A percentile compares a stretch with the other conserved stretches of the same genome.
phyloP scores from a whole-genome alignment of 1,140 invertebrate species.

The Aethina tumida region DNA sequence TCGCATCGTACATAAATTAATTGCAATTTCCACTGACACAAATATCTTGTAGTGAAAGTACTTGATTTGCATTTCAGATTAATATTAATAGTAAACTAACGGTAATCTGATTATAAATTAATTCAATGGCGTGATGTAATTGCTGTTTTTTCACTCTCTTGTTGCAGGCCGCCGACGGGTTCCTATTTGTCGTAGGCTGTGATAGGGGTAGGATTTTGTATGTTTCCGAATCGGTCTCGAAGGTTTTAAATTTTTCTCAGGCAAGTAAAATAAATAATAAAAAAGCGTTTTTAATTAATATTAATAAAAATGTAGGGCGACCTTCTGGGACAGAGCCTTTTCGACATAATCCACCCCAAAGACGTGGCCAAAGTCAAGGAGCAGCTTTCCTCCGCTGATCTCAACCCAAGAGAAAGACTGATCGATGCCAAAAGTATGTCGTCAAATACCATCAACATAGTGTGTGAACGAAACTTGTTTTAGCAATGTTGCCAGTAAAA shows the following conservation, averaged over 20 bases:
- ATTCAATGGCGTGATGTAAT: no score
- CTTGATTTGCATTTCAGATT: no score
- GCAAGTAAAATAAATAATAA: conserved; percentile 40
- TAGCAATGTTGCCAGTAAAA: conserved; percentile 87
- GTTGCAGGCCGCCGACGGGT: conserved; percentile 77
- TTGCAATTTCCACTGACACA: no score
- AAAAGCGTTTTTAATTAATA: conserved; percentile 4
- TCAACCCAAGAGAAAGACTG: conserved; percentile 76
- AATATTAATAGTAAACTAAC: no score
- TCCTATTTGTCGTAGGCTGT: conserved; percentile 89
- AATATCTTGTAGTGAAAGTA: no score
- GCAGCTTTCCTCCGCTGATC: conserved; percentile 83
- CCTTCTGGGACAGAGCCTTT: conserved; percentile 84
- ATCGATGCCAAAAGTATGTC: conserved; percentile 85
- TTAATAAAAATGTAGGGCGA: conserved; percentile 53
- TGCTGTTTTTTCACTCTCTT: no score
- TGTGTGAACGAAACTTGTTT: conserved; percentile 12
- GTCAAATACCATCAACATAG: background rate
- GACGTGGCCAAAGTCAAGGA: conserved; percentile 93
- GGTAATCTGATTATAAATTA: no score
- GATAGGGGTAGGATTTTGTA: conserved; percentile 84
- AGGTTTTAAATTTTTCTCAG: conserved; percentile 76
- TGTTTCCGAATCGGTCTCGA: conserved; percentile 82
- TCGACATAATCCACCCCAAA: conserved; percentile 91
- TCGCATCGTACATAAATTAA: no score